phyloP scores from a whole-genome alignment of 1,140 invertebrate genomes.

The Drosophila pachea region DNA sequence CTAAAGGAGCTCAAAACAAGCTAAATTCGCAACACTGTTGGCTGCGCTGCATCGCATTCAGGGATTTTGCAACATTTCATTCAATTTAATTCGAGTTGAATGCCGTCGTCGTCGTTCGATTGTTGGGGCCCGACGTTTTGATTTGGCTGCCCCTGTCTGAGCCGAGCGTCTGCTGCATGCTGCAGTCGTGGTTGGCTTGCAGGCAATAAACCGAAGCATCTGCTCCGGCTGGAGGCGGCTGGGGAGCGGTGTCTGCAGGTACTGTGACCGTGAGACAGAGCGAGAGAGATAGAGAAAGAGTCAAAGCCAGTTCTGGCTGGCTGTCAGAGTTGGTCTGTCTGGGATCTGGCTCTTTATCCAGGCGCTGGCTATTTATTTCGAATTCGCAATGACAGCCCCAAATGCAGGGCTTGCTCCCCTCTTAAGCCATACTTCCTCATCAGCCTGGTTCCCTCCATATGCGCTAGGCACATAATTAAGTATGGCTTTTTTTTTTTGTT shows the following conservation, averaged over 20 bases:
- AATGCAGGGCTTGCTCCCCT: conserved; percentile 10
- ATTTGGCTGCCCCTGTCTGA: conserved; percentile 42
- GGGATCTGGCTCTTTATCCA: conserved; percentile 4
- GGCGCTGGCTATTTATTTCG: conserved; percentile 20
- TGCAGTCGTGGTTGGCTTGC: conserved; percentile 32
- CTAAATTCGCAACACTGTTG: conserved; percentile 1
- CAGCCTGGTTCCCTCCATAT: not conserved
- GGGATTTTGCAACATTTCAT: conserved; percentile 68
- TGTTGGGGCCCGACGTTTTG: conserved; percentile 36
- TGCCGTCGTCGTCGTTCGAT: conserved; percentile 46
- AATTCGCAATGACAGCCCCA: conserved; percentile 29
- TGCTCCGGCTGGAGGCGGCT: no score
- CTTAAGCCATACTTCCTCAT: no score
- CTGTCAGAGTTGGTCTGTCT: conserved; percentile 18
- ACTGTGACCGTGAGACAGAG: conserved; percentile 2
- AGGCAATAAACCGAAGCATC: no score
- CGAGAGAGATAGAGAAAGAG: conserved; percentile 11
- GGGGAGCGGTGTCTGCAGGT: conserved; percentile 29
- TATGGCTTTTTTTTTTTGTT: conserved; percentile 17
- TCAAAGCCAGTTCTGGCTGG: conserved; percentile 5
- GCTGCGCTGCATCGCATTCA: conserved; percentile 24
- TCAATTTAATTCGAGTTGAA: conserved; percentile 62
- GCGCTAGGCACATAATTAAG: conserved; percentile 35
- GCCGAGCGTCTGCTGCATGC: conserved; percentile 28
- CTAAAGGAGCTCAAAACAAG: not conserved